These are phyloP conservation scores for Cherax quadricarinatus DNA, from an alignment of 1,140 invertebrate species.

Conservation along the genomic window DNA sequence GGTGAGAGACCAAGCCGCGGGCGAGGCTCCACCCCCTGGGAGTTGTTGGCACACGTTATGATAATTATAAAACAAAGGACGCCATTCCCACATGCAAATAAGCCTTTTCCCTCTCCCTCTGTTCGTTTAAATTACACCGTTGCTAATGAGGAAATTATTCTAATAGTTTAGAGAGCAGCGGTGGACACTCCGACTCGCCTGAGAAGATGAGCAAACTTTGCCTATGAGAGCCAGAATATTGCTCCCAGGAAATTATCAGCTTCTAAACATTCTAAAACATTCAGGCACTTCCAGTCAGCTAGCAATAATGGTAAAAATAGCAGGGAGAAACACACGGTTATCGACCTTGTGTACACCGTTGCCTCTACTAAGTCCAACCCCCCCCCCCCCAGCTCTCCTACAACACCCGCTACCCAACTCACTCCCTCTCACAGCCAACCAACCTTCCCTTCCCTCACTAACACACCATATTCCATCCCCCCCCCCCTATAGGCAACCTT, in stretches of 20 bases:
- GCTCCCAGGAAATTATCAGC: not conserved
- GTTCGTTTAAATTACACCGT: slow-evolving; percentile 42
- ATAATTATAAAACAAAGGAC: slow-evolving; percentile 52
- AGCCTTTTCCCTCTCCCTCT: slow-evolving; percentile 20
- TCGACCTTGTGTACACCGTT: not conserved
- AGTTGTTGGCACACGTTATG: slow-evolving; percentile 33
- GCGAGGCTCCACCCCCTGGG: not conserved
- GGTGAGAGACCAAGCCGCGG: not conserved
- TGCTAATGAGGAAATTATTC: slow-evolving; percentile 52
- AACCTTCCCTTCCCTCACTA: too few species aligned
- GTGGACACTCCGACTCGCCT: not conserved
- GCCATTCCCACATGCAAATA: slow-evolving; percentile 48
- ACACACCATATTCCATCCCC: too few species aligned
- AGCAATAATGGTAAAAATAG: not conserved
- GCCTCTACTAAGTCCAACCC: not conserved
- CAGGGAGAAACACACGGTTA: not conserved
- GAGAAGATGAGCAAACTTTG: not conserved
- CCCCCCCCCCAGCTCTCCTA: not conserved
- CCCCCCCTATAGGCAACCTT: too few species aligned
- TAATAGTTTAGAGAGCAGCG: slow-evolving; percentile 20
- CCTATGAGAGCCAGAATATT: not conserved
- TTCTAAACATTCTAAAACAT: slow-evolving; percentile 17
- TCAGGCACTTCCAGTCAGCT: not conserved
- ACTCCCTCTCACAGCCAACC: not conserved
- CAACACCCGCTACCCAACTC: not conserved